Evolutionary conservation across 2,113 vertebrate species (phyloP).

Genomic region (Riparia riparia): DNA sequence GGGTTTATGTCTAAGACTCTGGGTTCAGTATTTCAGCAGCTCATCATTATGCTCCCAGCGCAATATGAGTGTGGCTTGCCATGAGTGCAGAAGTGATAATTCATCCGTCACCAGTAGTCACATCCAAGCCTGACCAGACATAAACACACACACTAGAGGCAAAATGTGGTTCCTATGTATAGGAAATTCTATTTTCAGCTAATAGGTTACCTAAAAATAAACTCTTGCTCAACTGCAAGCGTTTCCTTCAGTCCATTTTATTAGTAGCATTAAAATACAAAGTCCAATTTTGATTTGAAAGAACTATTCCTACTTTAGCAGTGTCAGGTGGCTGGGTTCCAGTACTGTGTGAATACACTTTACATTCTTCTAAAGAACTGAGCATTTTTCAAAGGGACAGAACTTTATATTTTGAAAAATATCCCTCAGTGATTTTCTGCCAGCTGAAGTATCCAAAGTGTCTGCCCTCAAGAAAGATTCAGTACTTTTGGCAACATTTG

Average conservation of each 20-base stretch:
- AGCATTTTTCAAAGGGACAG: conserved; percentile 19
- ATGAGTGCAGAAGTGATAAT: conserved; percentile 41
- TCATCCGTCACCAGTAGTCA: conserved; percentile 4
- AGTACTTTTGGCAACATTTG: conserved; percentile 47
- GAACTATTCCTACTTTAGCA: not conserved
- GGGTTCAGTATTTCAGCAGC: conserved; percentile 40
- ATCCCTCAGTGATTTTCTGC: conserved; percentile 14
- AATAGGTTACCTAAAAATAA: conserved; percentile 42
- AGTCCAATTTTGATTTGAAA: conserved; percentile 3
- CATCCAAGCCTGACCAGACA: not conserved
- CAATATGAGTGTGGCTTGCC: conserved; percentile 1
- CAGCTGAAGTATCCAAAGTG: conserved; percentile 47
- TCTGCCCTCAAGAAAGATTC: conserved; percentile 59
- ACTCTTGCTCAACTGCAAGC: not conserved
- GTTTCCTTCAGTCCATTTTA: conserved; percentile 23
- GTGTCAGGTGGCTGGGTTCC: not conserved
- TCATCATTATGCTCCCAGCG: not conserved
- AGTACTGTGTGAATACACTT: conserved; percentile 6
- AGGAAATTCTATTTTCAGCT: conserved; percentile 21
- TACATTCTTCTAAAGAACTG: conserved; percentile 38
- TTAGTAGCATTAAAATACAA: conserved; percentile 25
- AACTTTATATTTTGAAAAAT: conserved; percentile 52
- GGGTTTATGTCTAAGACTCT: not conserved
- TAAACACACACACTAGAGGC: not conserved
- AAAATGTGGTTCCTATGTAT: conserved; percentile 9